A percentile compares a stretch with the other conserved stretches of the same genome.
Conservation (phyloP, 2,888 invertebrate species). For the Drosophila limbata region DNA sequence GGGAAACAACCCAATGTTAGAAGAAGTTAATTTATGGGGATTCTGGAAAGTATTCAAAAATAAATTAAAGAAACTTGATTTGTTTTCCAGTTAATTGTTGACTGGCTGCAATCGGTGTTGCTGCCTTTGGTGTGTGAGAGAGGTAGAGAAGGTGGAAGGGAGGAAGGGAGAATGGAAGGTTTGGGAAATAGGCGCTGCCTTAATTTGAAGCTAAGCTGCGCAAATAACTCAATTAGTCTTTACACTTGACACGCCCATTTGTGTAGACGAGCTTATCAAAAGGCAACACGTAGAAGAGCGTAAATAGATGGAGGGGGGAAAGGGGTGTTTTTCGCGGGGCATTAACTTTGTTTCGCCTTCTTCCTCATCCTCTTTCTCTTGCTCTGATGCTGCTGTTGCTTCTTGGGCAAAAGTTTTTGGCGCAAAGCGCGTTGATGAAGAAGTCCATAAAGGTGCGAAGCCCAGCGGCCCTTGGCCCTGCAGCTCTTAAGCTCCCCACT, state of each 20-base stretch:
- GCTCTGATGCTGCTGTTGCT: constrained; percentile 41
- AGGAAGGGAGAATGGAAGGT: neutral
- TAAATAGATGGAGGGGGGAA: neutral
- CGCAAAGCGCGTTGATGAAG: constrained; percentile 68
- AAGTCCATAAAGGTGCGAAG: constrained; percentile 71
- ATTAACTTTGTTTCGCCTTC: constrained; percentile 56
- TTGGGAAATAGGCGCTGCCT: constrained; percentile 4
- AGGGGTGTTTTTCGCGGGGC: constrained; percentile 37
- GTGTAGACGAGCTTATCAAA: constrained; percentile 24
- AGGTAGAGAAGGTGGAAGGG: neutral
- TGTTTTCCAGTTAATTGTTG: constrained; percentile 14
- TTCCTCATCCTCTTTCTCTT: neutral
- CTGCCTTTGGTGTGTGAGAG: neutral
- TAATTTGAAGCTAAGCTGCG: constrained; percentile 57
- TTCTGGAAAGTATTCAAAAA: neutral
- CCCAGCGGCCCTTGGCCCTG: constrained; percentile 35
- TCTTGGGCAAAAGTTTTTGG: constrained; percentile 44
- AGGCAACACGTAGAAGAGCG: constrained; percentile 11
- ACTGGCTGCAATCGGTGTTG: constrained; percentile 1
- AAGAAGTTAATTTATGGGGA: neutral
- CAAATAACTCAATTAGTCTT: constrained; percentile 74
- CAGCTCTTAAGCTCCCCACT: constrained; percentile 1
- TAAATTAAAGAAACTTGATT: constrained; percentile 27
- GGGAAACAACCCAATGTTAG: neutral
- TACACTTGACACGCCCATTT: constrained; percentile 39